Conservation (phyloP, 2,888 invertebrate genomes). For the Isoperla grammatica region DNA sequence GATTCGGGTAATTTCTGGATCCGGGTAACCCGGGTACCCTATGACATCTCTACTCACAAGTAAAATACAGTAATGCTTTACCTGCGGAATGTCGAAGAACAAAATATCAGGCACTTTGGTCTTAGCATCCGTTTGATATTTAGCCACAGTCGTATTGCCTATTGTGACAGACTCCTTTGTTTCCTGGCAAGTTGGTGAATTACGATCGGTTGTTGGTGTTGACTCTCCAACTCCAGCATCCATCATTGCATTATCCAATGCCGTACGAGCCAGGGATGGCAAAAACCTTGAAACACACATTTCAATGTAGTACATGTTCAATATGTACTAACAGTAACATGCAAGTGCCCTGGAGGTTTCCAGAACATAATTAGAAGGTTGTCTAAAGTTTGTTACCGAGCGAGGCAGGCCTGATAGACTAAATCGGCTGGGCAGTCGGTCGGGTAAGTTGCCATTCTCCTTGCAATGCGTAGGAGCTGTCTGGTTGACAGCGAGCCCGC, state of each 20-base stretch:
- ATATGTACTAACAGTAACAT: too few relatives aligned
- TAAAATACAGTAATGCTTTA: too few relatives aligned
- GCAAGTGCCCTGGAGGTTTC: too few relatives aligned
- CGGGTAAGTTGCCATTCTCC: constrained; percentile 69
- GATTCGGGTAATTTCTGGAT: too few relatives aligned
- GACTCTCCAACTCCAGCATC: constrained; percentile 35
- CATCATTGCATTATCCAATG: constrained; percentile 69
- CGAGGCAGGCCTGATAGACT: constrained; percentile 60
- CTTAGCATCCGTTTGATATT: constrained; percentile 63
- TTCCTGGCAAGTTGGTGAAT: constrained; percentile 46
- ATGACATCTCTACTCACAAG: too few relatives aligned
- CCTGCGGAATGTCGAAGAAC: constrained; percentile 88
- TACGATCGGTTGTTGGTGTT: constrained; percentile 11
- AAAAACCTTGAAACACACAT: constrained; percentile 60
- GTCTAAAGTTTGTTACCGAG: constrained; percentile 44
- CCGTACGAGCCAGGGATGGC: constrained; percentile 75
- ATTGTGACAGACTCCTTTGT: constrained; percentile 58
- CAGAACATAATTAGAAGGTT: too few relatives aligned
- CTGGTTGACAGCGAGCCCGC: constrained; percentile 84
- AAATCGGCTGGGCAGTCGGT: constrained; percentile 64
- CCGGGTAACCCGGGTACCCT: too few relatives aligned
- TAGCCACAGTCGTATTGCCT: constrained; percentile 61
- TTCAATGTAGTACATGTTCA: too few relatives aligned
- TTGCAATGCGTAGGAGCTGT: constrained; percentile 80
- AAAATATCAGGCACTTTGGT: constrained; percentile 91